These are phyloP conservation scores for Drosophila sucinea DNA, from an alignment of 1,140 invertebrate genomes.

Conservation along the genomic window DNA sequence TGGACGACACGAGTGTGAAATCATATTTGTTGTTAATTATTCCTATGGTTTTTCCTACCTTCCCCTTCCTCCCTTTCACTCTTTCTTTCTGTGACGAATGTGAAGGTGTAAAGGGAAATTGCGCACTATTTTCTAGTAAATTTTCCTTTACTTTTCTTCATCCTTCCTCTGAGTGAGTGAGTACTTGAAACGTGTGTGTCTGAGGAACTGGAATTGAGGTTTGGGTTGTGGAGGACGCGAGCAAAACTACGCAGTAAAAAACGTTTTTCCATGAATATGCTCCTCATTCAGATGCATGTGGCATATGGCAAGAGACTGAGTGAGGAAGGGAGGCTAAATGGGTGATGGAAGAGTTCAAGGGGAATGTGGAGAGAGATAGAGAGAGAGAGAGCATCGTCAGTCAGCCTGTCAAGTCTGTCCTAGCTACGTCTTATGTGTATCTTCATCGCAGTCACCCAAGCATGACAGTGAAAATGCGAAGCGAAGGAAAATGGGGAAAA, in stretches of 20 bases:
- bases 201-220: conserved; percentile 51
- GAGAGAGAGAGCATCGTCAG: background rate
- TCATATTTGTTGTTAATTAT: conserved; percentile 20
- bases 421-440: background rate
- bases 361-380: conserved; percentile 38
- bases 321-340: conserved; percentile 21
- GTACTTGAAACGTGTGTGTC: conserved; percentile 70
- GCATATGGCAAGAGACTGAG: conserved; percentile 13
- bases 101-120: conserved; percentile 39
- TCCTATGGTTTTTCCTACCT: background rate
- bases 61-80: too few species aligned
- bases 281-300: conserved; percentile 41
- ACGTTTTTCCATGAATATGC: conserved; percentile 39
- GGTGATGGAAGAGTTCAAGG: conserved; percentile 65
- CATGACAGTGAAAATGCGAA: conserved; percentile 49
- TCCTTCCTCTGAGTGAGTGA: conserved; percentile 12
- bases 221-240: conserved; percentile 11
- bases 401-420: conserved; percentile 4
- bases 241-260: conserved; percentile 71
- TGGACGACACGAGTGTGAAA: background rate
- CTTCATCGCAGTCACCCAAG: conserved; percentile 30
- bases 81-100: background rate
- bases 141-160: background rate
- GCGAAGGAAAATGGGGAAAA: conserved; percentile 31
- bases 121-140: conserved; percentile 60